A percentile compares a stretch with the other conserved stretches of the same genome.
phyloP scores from a whole-genome alignment of 2,797 vertebrate species.

The Pristis pectinata region DNA sequence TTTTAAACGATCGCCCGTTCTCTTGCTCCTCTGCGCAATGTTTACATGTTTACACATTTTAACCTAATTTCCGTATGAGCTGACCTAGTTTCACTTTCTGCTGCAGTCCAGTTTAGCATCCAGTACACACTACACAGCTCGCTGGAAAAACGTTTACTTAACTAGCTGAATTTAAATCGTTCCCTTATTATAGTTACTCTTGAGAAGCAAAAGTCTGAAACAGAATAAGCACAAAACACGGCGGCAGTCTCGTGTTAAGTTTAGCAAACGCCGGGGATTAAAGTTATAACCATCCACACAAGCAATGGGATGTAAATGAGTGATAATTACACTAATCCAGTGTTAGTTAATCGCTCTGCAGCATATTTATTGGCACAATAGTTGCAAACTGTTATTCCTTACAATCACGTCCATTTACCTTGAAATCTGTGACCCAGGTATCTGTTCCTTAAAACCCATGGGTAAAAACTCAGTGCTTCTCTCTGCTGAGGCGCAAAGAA shows the following conservation, averaged over 20 bases:
- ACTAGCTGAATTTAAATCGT: neutral
- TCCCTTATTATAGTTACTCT: neutral
- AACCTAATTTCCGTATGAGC: neutral
- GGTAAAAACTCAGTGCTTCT: constrained; percentile 67
- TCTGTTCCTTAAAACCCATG: constrained; percentile 66
- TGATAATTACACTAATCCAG: no score
- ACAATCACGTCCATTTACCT: constrained; percentile 47
- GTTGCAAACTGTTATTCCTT: neutral
- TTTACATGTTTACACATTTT: neutral
- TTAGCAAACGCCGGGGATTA: neutral
- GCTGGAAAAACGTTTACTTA: neutral
- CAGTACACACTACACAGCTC: neutral
- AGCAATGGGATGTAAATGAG: neutral
- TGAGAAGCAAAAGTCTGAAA: neutral
- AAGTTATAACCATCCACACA: neutral
- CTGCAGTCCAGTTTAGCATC: neutral
- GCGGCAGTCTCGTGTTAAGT: neutral
- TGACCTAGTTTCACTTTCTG: neutral
- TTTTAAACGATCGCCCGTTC: neutral
- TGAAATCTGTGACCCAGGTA: constrained; percentile 66
- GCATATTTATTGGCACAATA: no score
- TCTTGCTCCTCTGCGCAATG: neutral
- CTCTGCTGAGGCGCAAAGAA: constrained; percentile 65
- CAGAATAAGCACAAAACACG: neutral
- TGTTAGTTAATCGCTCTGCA: neutral